phyloP scores from a whole-genome alignment of 1,140 invertebrate genomes.

The Drosophila bocki region DNA sequence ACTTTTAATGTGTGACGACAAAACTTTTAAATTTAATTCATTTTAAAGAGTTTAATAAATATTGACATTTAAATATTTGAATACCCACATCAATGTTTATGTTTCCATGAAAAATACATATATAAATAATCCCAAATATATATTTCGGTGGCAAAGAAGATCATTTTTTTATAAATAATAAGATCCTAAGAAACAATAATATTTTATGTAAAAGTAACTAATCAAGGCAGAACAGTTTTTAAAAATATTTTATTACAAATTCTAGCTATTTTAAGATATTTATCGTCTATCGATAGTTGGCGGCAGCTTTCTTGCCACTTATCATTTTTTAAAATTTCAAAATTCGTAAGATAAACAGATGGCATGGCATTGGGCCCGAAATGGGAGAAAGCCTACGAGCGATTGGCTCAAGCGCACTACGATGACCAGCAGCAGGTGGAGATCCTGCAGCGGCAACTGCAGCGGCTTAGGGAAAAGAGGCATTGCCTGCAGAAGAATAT shows the following conservation, averaged over 20 bases:
- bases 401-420: constrained; percentile 7
- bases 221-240: not conserved
- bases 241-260: not conserved
- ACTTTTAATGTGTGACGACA: not conserved
- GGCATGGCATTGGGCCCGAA: not conserved
- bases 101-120: not conserved
- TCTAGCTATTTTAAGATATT: not conserved
- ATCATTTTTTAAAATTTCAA: constrained; percentile 20
- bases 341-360: not conserved
- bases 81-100: not conserved
- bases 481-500: not conserved
- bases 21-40: not conserved
- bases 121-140: not conserved
- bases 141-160: not conserved
- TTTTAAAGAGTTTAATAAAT: not conserved
- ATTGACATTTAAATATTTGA: not conserved
- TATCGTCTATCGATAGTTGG: not conserved
- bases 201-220: not conserved
- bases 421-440: constrained; percentile 5
- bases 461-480: not conserved
- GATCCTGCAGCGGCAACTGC: constrained; percentile 15
- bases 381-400: constrained; percentile 23
- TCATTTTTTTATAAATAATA: not conserved
- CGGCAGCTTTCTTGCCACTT: not conserved
- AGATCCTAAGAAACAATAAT: not conserved